Base-by-base conservation (phyloP, 2,888 invertebrate genomes). In the Mamestra brassicae region DNA sequence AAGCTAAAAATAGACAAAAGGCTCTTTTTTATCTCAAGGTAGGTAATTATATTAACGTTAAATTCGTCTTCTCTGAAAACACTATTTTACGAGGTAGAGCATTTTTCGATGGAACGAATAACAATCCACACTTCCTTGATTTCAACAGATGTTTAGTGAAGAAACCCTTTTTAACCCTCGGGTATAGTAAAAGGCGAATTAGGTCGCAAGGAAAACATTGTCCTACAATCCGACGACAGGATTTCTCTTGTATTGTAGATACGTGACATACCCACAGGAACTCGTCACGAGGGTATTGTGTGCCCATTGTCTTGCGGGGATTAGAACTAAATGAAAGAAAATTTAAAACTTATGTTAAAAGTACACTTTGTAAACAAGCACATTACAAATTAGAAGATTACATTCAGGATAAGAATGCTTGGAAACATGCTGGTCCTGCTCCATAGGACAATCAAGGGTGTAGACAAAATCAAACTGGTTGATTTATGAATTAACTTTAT, bases 121-220 rank as follows among this genome's bases (percentile, higher is more conserved):
- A 63, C 47, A 38, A 3, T 47, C 36, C 36, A 13, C 15, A 52
- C 4, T 65, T 38, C 26, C 11, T 64, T 7, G 55, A 55, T 47
- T 63, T 5, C 36, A 36, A 47, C 13, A 15, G 36, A 63, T 47
- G 68, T 36, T 68, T 62, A n/a, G 34, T 47, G 3, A 47, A 10
- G 15, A 71, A 67, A 47, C 7, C 55, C n/a, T 68, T 57, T 26
- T 0, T 47, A 26, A n/a, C 69, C 36, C 57, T 36, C 1, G 47
- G 71, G 55, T 36, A 55, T 26, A 45, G 45, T 34, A 47, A 57
- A 55, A 13, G 34, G 42, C n/a, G n/a, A 42, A 47, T 47, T 45
- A 36, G 71, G 69, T 68, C n/a, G 38, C 15, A 45, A 26, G 57
- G 4, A 47, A 68, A 65, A 69, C 47, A 57, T 11, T 55, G 55